Evolutionary conservation across 2,797 vertebrate species (phyloP).

Genomic region (Phalloptychus januarius): DNA sequence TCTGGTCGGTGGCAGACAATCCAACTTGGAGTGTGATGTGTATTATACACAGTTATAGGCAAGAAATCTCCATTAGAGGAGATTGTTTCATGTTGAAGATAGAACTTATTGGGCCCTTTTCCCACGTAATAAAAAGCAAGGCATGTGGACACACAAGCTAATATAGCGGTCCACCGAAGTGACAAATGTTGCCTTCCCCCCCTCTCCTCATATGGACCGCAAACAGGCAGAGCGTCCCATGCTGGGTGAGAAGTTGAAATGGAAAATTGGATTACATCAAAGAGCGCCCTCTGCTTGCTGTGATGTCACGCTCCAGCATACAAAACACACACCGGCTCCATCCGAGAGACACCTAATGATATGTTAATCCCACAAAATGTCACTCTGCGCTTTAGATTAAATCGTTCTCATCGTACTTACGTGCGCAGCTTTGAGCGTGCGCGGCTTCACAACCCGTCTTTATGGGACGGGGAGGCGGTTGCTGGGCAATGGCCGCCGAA

Average conservation of each 20-base stretch:
- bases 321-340: slow-evolving; percentile 30
- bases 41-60: neutral
- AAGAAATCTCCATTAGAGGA: neutral
- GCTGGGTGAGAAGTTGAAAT: slow-evolving; percentile 57
- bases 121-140: neutral
- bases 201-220: slow-evolving; percentile 19
- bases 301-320: slow-evolving; percentile 58
- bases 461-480: slow-evolving; percentile 21
- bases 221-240: slow-evolving; percentile 10
- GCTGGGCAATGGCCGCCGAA: slow-evolving; percentile 37
- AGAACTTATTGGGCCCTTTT: neutral
- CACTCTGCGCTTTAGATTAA: slow-evolving; percentile 54
- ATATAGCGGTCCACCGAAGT: neutral
- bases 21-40: neutral
- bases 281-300: slow-evolving; percentile 59
- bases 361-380: slow-evolving; percentile 69
- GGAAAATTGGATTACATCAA: slow-evolving; percentile 80
- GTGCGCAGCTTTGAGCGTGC: neutral
- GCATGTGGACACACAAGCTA: neutral
- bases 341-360: slow-evolving; percentile 60
- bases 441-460: slow-evolving; percentile 14
- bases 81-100: neutral
- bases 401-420: slow-evolving; percentile 42
- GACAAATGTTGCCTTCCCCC: slow-evolving; percentile 19
- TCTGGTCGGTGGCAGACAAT: neutral